These are phyloP conservation scores for Diabrotica balteata DNA, from an alignment of 2,888 invertebrate species.

Conservation along the genomic window DNA sequence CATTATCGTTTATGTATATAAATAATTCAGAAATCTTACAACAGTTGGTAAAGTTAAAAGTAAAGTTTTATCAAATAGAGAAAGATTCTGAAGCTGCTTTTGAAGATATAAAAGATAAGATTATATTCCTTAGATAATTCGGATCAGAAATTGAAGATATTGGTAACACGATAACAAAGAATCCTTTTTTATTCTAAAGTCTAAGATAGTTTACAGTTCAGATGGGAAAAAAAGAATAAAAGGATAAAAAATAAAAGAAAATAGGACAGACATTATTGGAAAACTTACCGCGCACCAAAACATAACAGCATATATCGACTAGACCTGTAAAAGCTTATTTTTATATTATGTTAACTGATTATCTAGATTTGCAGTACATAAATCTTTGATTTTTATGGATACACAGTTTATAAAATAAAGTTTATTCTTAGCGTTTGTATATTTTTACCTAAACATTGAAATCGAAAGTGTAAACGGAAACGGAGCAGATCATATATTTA, in stretches of 20 bases:
- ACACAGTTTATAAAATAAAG: too few relatives aligned
- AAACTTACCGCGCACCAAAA: too few relatives aligned
- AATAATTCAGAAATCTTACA: slow-evolving; percentile 80
- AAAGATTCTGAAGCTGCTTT: slow-evolving; percentile 70
- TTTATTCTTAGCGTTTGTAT: too few relatives aligned
- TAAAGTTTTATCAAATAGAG: slow-evolving; percentile 81
- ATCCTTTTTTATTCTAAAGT: slow-evolving; percentile 73
- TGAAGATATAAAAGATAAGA: slow-evolving; percentile 75
- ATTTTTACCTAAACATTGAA: background rate
- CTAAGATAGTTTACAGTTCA: too few relatives aligned
- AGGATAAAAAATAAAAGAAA: too few relatives aligned
- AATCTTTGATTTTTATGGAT: too few relatives aligned
- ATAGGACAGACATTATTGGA: too few relatives aligned
- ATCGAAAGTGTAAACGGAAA: slow-evolving; percentile 8
- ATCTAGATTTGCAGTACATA: too few relatives aligned
- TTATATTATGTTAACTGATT: too few relatives aligned
- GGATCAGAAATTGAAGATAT: slow-evolving; percentile 72
- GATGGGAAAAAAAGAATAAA: too few relatives aligned
- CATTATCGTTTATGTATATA: slow-evolving; percentile 56
- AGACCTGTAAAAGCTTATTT: too few relatives aligned
- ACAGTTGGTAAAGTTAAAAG: slow-evolving; percentile 80
- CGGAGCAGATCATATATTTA: background rate
- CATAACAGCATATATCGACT: too few relatives aligned
- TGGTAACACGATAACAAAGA: slow-evolving; percentile 77
- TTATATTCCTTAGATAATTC: slow-evolving; percentile 76